These are phyloP conservation scores for Ricordea florida DNA, from an alignment of 92 coral and sea anemone species.

Conservation along the genomic window DNA sequence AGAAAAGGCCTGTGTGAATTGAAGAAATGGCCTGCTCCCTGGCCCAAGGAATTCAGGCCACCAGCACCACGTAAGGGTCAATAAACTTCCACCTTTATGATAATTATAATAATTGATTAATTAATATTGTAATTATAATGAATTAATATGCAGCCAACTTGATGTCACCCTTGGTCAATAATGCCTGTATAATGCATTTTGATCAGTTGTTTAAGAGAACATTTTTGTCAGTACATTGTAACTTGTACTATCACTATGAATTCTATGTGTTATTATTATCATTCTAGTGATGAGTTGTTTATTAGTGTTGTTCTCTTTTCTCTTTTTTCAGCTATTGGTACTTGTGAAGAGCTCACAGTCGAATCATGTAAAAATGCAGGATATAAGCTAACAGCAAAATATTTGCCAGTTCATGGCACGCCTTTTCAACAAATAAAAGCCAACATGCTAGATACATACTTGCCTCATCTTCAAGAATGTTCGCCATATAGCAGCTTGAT, in stretches of 20 bases:
- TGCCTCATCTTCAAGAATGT: slow-evolving; percentile 10
- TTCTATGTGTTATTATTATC: too few relatives aligned
- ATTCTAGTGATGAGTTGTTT: too few relatives aligned
- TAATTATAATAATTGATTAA: neutral
- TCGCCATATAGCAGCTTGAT: slow-evolving; percentile 51
- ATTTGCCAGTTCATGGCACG: slow-evolving; percentile 19
- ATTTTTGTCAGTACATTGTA: too few relatives aligned
- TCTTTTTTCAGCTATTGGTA: slow-evolving; percentile 33
- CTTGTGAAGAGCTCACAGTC: slow-evolving; percentile 43
- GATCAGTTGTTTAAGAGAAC: too few relatives aligned
- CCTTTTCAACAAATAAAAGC: slow-evolving; percentile 48
- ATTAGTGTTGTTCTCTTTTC: neutral
- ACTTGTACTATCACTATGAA: too few relatives aligned
- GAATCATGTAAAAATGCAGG: slow-evolving; percentile 51
- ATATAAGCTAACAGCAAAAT: slow-evolving; percentile 45
- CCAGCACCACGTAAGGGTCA: slow-evolving; percentile 26
- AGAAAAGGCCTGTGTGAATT: slow-evolving; percentile 44
- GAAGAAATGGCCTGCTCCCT: slow-evolving; percentile 64
- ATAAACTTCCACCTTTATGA: neutral
- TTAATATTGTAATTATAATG: too few relatives aligned
- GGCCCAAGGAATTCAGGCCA: slow-evolving; percentile 40
- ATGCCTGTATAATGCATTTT: too few relatives aligned
- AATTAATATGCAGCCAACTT: too few relatives aligned
- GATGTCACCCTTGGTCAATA: too few relatives aligned
- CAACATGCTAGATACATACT: neutral